Evolutionary conservation across 2,888 invertebrate genomes (phyloP).

Genomic region (Elegia similella): DNA sequence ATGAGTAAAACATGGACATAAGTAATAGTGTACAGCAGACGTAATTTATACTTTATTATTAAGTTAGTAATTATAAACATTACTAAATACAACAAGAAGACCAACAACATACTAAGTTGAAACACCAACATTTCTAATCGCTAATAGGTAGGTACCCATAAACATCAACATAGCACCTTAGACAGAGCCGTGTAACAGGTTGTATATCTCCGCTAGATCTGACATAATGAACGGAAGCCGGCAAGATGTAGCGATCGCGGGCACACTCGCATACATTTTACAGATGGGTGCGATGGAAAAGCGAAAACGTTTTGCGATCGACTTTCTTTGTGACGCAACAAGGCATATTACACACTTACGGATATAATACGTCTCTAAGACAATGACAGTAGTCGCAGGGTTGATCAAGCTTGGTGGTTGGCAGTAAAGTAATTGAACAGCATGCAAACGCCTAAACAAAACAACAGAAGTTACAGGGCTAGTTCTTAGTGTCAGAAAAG

Average conservation of each 20-base stretch:
- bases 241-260: slow-evolving; percentile 38
- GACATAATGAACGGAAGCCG: slow-evolving; percentile 12
- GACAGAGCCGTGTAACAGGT: not conserved
- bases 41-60: too few relatives aligned
- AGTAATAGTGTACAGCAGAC: too few relatives aligned
- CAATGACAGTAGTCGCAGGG: too few relatives aligned
- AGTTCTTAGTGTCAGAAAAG: too few relatives aligned
- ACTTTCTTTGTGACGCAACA: slow-evolving; percentile 46
- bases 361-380: too few relatives aligned
- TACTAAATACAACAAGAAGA: slow-evolving; percentile 28
- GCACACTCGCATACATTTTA: slow-evolving; percentile 25
- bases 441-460: too few relatives aligned
- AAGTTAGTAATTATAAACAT: too few relatives aligned
- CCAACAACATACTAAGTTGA: not conserved
- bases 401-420: too few relatives aligned
- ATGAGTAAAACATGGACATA: too few relatives aligned
- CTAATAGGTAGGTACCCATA: slow-evolving; percentile 19
- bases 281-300: slow-evolving; percentile 35
- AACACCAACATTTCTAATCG: not conserved
- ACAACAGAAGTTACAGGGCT: too few relatives aligned
- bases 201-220: slow-evolving; percentile 7
- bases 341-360: too few relatives aligned
- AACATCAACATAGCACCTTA: slow-evolving; percentile 16
- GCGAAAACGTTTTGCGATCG: slow-evolving; percentile 41
- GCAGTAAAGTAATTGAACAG: too few relatives aligned